Evolutionary conservation across 2,888 invertebrate species (phyloP), one percentile per base, ranked within the genome.

Genomic region (Aleiodes alternator): DNA sequence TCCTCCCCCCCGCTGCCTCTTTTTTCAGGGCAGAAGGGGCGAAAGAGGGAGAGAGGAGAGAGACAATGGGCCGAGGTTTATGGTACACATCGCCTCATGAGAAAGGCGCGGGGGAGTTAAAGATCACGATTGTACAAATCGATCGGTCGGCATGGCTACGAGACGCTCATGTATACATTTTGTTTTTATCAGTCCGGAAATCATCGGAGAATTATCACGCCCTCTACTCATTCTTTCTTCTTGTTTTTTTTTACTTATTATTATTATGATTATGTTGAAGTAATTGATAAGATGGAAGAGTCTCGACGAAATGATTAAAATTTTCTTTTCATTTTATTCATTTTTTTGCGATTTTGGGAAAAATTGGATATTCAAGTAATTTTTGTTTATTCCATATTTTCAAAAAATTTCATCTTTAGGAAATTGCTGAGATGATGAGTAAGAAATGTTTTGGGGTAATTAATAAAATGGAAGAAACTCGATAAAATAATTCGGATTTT

Each of bases 81-180:
- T 75, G 64, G 71, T 75, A 69, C 66, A 73, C 51, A 9, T 55
- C 9, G 14, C 61, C 69, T 64, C 73, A 64, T 74, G 66, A 79
- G 77, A 79, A 77, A 79, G 75, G 48, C 71, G 59, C 68, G 73
- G 70, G 76, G 75, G 72, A 75, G 79, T 77, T 72, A 61, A 64
- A 76, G 76, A 80, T 79, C 75, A 73, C 69, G 78, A 79, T 80
- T 77, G 72, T 76, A 73, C 75, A 73, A 73, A 77, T 79, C 78
- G 78, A 79, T 80, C 66, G 72, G 77, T 77, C 73, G 69, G 31
- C 64, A 72, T 71, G 69, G 23, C 53, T 59, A 70, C 12, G 53
- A 55, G 50, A 48, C 29, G 12, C 23, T 29, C 12, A 66, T 66
- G 50, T 66, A 66, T 66, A 66, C 50, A 16, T 66, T 66, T 48